phyloP scores from a whole-genome alignment of 2,797 vertebrate species.

The Cossypha dichroa region DNA sequence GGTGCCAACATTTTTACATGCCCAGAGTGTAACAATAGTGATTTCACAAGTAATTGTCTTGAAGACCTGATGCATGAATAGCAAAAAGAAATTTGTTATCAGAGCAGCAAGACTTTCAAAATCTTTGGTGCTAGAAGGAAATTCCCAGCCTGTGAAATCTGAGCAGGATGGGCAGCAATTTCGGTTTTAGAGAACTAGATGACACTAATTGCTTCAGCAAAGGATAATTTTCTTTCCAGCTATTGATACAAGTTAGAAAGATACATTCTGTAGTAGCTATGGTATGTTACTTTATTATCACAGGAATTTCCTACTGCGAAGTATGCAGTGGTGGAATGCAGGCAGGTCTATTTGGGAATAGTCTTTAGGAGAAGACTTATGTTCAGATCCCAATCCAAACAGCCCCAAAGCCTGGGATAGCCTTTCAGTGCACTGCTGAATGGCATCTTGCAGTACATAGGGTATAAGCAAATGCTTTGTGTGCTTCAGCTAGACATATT shows the following conservation, averaged over 20 bases:
- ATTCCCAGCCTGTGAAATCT: neutral
- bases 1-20: neutral
- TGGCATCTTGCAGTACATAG: rapidly evolving
- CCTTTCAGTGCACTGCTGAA: neutral
- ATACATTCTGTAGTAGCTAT: neutral
- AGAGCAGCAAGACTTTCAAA: neutral
- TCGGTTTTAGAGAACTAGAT: neutral
- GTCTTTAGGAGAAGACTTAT: rapidly evolving
- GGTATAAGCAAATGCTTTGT: neutral
- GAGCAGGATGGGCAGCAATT: neutral
- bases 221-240: constrained; percentile 8
- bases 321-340: neutral
- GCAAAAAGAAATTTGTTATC: neutral
- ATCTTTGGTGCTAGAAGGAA: neutral
- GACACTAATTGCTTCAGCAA: neutral
- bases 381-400: neutral
- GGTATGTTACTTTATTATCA: neutral
- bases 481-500: neutral
- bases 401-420: rapidly evolving
- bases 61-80: neutral
- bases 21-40: neutral
- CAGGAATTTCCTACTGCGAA: neutral
- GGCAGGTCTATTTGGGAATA: neutral
- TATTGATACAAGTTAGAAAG: neutral
- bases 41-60: neutral